Base-by-base conservation (phyloP, 2,888 invertebrate species). In the Ypsolopha sequella region DNA sequence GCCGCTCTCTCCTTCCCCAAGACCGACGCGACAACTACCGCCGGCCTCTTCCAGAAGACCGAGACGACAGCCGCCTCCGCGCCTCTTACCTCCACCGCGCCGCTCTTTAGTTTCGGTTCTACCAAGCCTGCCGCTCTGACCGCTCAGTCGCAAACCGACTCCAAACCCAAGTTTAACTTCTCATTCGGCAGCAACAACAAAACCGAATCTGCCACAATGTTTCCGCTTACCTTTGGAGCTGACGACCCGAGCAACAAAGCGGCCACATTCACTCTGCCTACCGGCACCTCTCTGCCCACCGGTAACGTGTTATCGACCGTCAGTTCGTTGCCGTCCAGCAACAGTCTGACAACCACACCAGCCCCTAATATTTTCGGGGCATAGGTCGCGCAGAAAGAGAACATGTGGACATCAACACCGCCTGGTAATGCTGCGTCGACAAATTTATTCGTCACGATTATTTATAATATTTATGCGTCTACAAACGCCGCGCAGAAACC, bases 81-180 rank as follows among this genome's bases (percentile, higher is more conserved):
- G n/a, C 48, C 55, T 33, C 36, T 62, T 7, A 53, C 60, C 3
- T 36, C 60, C 1, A 41, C 64, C 10, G 55, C 65, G 1, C 60
- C 74, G n/a, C 45, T 76, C 33, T 84, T 82, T 52, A 70, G 62
- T 55, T 79, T 80, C 51, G 74, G 75, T 1, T 59, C 44, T 51
- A 50, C 55, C 8, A 54, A 60, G 7, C 52, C 57, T 6, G 24
- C 59, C 9, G 47, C 61, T n/a, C 50, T 66, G 24, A 24, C 11
- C 58, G 59, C 41, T 36, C 59, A 2, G 77, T 24, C 24, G 4
- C 24, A 24, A 73, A 6, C 34, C 4, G 50, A 50, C 34, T 11
- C 35, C 4, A 73, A 73, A 52, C 69, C 73, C 0, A 73, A 73
- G 54, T 79, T 80, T 50, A 71, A 63, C 50, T 82, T 82, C 48